Conservation (phyloP, 1,140 invertebrate genomes). For the Drosophila novamexicana region DNA sequence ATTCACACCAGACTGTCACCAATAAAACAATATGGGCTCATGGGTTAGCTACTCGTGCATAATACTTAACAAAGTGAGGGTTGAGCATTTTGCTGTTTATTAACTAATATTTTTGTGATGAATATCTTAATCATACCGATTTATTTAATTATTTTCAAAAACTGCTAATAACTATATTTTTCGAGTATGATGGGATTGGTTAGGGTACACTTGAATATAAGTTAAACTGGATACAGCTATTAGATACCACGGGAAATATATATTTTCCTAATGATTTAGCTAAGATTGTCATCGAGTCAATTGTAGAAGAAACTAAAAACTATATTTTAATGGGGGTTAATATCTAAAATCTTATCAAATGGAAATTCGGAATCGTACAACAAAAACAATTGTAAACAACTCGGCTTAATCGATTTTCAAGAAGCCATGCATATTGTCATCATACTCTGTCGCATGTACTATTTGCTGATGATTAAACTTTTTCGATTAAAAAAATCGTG, state of each 20-base stretch:
- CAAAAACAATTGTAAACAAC: no score
- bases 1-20: constrained; percentile 43
- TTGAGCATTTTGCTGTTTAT: no score
- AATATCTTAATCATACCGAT: no score
- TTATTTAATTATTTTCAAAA: constrained; percentile 3
- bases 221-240: no score
- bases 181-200: constrained; percentile 6
- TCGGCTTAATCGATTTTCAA: constrained; percentile 28
- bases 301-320: background rate
- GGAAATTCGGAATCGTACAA: no score
- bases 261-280: background rate
- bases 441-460: background rate
- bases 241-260: no score
- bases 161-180: constrained; percentile 36
- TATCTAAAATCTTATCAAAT: no score
- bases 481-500: constrained; percentile 22
- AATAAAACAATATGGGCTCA: constrained; percentile 3
- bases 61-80: background rate
- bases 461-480: constrained; percentile 34
- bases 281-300: background rate
- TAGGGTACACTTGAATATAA: background rate
- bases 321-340: no score
- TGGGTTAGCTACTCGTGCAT: background rate
- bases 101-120: no score
- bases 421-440: constrained; percentile 14